Evolutionary conservation across 2,113 vertebrate genomes (phyloP).

Genomic region (Epinephelus lanceolatus): DNA sequence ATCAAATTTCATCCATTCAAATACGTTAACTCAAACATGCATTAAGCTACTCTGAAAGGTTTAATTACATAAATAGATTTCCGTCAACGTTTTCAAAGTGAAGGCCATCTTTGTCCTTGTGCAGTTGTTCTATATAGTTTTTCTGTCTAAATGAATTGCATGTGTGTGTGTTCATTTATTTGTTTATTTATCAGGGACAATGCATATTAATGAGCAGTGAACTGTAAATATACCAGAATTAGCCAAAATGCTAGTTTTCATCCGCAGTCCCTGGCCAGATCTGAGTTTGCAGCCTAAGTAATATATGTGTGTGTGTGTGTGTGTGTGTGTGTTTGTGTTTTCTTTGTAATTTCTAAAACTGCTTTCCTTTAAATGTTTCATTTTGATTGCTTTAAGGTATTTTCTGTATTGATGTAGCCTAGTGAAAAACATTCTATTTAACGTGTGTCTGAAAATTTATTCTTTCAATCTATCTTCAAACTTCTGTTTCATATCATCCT

Average conservation of each 20-base stretch:
- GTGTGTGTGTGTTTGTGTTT: no score
- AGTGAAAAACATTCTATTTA: no score
- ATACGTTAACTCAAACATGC: neutral
- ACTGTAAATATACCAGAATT: no score
- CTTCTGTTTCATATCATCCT: neutral
- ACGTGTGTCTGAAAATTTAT: neutral
- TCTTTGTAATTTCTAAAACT: no score
- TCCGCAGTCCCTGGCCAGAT: no score
- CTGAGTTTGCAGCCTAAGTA: no score
- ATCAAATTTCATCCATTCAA: neutral
- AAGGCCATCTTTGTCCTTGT: neutral
- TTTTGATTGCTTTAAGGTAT: neutral
- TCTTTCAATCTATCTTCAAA: neutral
- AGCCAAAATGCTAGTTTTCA: no score
- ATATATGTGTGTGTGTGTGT: no score
- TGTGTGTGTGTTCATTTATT: no score
- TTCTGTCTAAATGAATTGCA: neutral
- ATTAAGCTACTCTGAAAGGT: neutral
- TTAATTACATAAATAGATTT: neutral
- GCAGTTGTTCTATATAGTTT: neutral
- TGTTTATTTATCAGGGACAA: no score
- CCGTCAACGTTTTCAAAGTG: neutral
- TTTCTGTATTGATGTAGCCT: neutral
- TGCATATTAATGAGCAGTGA: no score
- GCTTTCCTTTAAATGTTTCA: neutral